phyloP scores from a whole-genome alignment of 2,113 vertebrate genomes.

The Hyla sarda region DNA sequence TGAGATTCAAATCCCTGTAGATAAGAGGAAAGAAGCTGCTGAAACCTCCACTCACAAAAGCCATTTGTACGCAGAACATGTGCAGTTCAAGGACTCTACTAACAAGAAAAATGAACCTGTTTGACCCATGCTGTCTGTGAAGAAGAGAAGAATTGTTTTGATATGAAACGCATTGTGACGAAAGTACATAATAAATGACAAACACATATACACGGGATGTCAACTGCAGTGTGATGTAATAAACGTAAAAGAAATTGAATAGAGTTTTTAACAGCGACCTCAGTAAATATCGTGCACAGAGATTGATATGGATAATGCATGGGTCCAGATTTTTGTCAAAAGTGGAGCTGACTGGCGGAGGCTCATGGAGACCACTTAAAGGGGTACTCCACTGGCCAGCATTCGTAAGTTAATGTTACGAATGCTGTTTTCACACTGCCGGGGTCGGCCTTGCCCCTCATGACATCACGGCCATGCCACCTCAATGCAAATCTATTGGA shows the following conservation, averaged over 20 bases:
- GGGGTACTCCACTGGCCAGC: no score
- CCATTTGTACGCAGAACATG: constrained; percentile 33
- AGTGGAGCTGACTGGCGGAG: no score
- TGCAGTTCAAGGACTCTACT: constrained; percentile 23
- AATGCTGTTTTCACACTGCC: no score
- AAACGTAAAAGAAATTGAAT: not conserved
- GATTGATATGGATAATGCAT: no score
- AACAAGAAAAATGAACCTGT: constrained; percentile 33
- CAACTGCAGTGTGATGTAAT: not conserved
- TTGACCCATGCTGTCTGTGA: not conserved
- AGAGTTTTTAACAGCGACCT: not conserved
- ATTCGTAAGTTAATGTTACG: no score
- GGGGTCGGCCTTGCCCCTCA: no score
- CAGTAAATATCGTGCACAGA: not conserved
- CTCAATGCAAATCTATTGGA: no score
- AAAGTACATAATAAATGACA: not conserved
- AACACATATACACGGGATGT: not conserved
- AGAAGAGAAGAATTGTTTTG: not conserved
- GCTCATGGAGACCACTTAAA: no score
- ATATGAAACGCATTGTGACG: not conserved
- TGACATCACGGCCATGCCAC: no score
- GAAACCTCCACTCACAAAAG: constrained; percentile 4
- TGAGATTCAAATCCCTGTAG: constrained; percentile 34
- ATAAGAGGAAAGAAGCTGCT: constrained; percentile 23
- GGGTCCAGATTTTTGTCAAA: no score